Evolutionary conservation across 37 sponge, comb jelly and placozoan species (phyloP).

Genomic region (Oscarella lobularis): DNA sequence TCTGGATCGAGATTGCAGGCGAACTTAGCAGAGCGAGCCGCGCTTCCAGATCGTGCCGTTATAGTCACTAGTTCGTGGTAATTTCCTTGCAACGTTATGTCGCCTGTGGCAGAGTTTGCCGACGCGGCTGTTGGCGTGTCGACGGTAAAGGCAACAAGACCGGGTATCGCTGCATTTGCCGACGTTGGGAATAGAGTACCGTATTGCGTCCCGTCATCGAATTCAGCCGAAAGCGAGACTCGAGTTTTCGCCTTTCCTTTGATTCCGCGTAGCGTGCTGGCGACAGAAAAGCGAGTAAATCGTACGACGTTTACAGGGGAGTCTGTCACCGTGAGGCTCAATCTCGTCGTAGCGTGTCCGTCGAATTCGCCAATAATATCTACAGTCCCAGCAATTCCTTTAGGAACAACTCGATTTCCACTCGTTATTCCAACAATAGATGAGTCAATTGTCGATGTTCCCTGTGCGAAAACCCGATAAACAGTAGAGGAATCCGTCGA

Average conservation of each 20-base stretch:
- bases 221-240: neutral
- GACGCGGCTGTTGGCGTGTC: neutral
- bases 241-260: neutral
- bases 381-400: neutral
- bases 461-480: neutral
- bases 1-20: constrained; percentile 51
- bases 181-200: neutral
- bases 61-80: neutral
- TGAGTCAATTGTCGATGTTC: neutral
- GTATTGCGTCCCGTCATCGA: constrained; percentile 2
- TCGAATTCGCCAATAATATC: neutral
- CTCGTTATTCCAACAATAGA: neutral
- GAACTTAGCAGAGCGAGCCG: neutral
- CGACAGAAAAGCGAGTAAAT: neutral
- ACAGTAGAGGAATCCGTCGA: neutral
- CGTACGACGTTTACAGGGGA: neutral
- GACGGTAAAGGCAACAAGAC: neutral
- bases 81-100: neutral
- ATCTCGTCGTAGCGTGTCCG: neutral
- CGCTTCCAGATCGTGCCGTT: constrained; percentile 2
- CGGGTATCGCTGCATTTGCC: neutral
- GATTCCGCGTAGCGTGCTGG: neutral
- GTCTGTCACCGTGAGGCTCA: neutral
- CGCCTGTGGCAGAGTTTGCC: neutral
- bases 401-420: neutral